These are phyloP conservation scores for Trachemys scripta DNA, from an alignment of 2,113 vertebrate genomes.

Conservation along the genomic window DNA sequence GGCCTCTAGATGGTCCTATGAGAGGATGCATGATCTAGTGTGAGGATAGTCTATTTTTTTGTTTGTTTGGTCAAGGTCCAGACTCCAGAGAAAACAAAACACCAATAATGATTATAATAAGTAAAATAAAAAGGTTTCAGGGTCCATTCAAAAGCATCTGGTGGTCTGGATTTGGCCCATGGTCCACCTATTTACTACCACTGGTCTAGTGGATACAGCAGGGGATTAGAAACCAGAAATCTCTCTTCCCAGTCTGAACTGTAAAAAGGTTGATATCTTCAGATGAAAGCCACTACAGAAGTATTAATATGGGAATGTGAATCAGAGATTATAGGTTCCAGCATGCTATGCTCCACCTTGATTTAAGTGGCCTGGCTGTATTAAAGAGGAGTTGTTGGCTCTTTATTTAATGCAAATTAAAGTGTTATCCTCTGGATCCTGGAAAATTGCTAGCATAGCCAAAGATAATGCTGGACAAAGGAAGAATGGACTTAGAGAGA, in stretches of 20 bases:
- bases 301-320: neutral
- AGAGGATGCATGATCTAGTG: rapidly evolving
- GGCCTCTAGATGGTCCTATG: neutral
- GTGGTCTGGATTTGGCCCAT: too few relatives aligned
- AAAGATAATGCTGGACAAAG: neutral
- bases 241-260: neutral
- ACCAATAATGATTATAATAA: too few relatives aligned
- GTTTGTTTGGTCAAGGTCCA: too few relatives aligned
- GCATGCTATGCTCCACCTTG: neutral
- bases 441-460: neutral
- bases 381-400: neutral
- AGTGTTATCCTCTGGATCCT: neutral
- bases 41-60: neutral
- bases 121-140: too few relatives aligned
- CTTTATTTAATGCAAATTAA: neutral
- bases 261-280: neutral
- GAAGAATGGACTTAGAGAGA: neutral
- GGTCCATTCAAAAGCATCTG: too few relatives aligned
- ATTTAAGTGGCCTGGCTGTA: neutral
- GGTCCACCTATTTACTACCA: too few relatives aligned
- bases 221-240: too few relatives aligned
- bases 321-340: neutral
- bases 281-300: rapidly evolving
- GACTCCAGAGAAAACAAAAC: too few relatives aligned
- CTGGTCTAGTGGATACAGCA: neutral